These are phyloP conservation scores for Escarpia spicata DNA, from an alignment of 2,888 invertebrate genomes.

Conservation along the genomic window DNA sequence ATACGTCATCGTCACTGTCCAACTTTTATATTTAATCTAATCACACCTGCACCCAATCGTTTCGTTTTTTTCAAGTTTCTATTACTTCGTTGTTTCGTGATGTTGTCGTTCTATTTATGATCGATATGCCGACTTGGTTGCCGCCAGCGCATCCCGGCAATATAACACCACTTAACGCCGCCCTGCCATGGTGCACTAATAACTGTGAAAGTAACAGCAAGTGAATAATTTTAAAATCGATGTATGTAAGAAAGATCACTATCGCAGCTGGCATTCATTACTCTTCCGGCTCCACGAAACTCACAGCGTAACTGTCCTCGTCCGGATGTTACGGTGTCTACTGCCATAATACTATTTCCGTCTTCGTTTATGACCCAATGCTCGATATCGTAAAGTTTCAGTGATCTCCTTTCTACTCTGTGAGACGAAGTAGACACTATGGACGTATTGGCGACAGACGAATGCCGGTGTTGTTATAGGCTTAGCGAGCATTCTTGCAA, in stretches of 20 bases:
- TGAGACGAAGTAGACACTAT: background rate
- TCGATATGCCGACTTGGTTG: background rate
- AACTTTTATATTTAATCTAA: background rate
- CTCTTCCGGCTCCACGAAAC: background rate
- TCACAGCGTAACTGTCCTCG: background rate
- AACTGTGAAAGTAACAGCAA: background rate
- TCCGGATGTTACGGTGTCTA: background rate
- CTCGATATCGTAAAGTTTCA: background rate
- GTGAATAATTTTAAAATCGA: background rate
- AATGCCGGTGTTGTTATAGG: background rate
- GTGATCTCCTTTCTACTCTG: background rate
- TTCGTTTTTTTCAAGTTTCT: background rate
- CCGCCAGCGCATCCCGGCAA: background rate
- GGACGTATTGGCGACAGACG: background rate
- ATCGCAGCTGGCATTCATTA: background rate
- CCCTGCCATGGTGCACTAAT: background rate
- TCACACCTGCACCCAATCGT: background rate
- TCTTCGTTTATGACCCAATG: background rate
- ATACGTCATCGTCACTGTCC: background rate
- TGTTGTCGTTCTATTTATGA: background rate
- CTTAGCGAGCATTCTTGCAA: background rate
- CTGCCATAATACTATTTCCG: background rate
- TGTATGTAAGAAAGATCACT: background rate
- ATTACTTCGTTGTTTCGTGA: slow-evolving; percentile 5
- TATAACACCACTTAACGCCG: background rate